phyloP scores from a whole-genome alignment of 2,113 vertebrate genomes.

The Centropus bengalensis region DNA sequence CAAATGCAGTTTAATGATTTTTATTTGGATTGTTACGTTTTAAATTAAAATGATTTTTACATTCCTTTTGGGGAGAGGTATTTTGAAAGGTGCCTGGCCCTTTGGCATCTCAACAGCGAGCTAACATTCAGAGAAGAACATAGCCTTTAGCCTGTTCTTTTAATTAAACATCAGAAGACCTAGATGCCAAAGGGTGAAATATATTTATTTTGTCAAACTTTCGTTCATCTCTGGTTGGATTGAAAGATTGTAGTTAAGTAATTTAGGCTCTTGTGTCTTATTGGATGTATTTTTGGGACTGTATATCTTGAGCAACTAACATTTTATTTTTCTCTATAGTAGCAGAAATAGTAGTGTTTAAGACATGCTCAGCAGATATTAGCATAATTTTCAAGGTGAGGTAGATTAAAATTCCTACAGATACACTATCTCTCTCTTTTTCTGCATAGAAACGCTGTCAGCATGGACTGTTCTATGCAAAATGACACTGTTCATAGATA shows the following conservation, averaged over 20 bases:
- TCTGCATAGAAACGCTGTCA: background rate
- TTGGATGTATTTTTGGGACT: background rate
- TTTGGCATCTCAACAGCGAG: conserved; percentile 31
- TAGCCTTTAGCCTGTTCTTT: conserved; percentile 66
- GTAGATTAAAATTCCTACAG: background rate
- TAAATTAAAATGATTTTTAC: conserved; percentile 51
- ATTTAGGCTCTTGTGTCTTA: conserved; percentile 28
- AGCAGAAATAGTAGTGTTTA: background rate
- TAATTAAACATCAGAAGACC: conserved; percentile 70
- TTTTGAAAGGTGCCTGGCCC: conserved; percentile 43
- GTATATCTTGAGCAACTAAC: background rate
- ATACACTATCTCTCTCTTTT: background rate
- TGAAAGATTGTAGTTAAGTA: background rate
- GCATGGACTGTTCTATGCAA: background rate
- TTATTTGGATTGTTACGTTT: conserved; percentile 61
- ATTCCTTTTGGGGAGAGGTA: conserved; percentile 12
- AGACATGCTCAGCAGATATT: background rate
- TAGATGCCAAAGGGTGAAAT: conserved; percentile 40
- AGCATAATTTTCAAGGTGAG: background rate
- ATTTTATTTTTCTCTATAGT: background rate
- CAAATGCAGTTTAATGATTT: conserved; percentile 64
- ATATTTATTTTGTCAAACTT: conserved; percentile 50
- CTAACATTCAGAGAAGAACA: conserved; percentile 28
- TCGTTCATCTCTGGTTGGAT: conserved; percentile 7
- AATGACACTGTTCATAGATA: background rate